Evolutionary conservation across 1,140 invertebrate species (phyloP).

Genomic region (Neotoxoptera formosana): DNA sequence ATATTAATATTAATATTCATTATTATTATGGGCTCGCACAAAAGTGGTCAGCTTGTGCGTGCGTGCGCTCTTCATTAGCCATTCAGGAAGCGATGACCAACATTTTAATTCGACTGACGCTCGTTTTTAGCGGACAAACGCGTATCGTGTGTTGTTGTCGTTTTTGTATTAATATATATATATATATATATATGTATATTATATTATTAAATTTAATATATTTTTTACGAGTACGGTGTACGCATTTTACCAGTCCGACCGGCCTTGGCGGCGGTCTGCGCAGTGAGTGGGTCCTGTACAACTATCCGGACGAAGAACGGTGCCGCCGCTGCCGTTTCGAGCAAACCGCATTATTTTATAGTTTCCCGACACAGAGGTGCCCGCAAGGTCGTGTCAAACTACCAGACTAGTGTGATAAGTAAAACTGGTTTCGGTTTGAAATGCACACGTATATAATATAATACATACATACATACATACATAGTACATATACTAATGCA

Average conservation of each 20-base stretch:
- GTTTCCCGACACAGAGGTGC: not conserved
- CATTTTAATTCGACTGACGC: not conserved
- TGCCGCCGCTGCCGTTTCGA: not conserved
- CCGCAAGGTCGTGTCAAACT: conserved; percentile 7
- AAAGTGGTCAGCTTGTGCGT: not conserved
- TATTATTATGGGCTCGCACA: not conserved
- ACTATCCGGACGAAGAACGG: not conserved
- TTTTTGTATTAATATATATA: not conserved
- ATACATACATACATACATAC: no score
- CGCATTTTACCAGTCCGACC: not conserved
- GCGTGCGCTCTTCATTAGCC: conserved; percentile 4
- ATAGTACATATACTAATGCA: not conserved
- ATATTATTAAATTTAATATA: not conserved
- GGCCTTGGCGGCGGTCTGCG: conserved; percentile 17
- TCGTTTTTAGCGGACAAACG: not conserved
- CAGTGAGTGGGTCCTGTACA: not conserved
- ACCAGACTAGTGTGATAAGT: conserved; percentile 31
- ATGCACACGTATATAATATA: not conserved
- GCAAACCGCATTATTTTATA: conserved; percentile 11
- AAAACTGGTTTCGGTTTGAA: conserved; percentile 22
- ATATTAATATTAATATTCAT: not conserved
- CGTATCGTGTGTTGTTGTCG: not conserved
- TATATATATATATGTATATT: no score
- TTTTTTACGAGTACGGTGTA: not conserved
- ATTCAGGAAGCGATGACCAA: conserved; percentile 30